Evolutionary conservation across 2,888 invertebrate species (phyloP).

Genomic region (Caenorhabditis sp.): DNA sequence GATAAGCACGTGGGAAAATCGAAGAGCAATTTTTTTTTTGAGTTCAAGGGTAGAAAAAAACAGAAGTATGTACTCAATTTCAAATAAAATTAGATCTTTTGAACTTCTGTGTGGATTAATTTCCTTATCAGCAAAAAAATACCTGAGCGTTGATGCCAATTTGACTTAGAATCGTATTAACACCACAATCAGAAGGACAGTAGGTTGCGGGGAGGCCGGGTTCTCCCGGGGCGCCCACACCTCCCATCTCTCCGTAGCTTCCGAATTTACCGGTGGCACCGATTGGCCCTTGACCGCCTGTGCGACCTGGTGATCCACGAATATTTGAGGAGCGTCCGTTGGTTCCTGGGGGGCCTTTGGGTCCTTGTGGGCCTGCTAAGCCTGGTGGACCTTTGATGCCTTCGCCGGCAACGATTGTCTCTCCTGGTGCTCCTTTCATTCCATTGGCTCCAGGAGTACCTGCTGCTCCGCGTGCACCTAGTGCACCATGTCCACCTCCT

Average conservation of each 20-base stretch:
- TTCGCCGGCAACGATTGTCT: constrained; percentile 55
- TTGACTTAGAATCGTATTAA: constrained; percentile 50
- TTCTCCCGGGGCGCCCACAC: constrained; percentile 56
- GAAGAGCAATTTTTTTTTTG: neutral
- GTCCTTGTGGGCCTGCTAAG: constrained; percentile 52
- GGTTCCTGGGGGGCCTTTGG: constrained; percentile 53
- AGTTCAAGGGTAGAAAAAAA: neutral
- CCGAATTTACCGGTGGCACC: constrained; percentile 59
- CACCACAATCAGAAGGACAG: constrained; percentile 60
- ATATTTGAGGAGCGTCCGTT: constrained; percentile 60
- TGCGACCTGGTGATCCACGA: constrained; percentile 47
- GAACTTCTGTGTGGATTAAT: too few relatives aligned
- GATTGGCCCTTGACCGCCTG: constrained; percentile 48
- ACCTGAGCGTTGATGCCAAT: constrained; percentile 22
- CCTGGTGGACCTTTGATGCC: constrained; percentile 63
- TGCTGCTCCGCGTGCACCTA: constrained; percentile 44
- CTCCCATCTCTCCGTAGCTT: constrained; percentile 53
- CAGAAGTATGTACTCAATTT: too few relatives aligned
- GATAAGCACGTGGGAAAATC: neutral
- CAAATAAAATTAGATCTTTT: too few relatives aligned
- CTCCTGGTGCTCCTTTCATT: constrained; percentile 50
- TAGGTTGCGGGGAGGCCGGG: constrained; percentile 56
- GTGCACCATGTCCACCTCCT: constrained; percentile 41
- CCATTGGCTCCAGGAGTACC: constrained; percentile 49
- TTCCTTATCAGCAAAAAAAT: too few relatives aligned